Evolutionary conservation across 2,888 invertebrate species (phyloP), one percentile per base, ranked within the genome.

Genomic region (Mimumesa dahlbomi): DNA sequence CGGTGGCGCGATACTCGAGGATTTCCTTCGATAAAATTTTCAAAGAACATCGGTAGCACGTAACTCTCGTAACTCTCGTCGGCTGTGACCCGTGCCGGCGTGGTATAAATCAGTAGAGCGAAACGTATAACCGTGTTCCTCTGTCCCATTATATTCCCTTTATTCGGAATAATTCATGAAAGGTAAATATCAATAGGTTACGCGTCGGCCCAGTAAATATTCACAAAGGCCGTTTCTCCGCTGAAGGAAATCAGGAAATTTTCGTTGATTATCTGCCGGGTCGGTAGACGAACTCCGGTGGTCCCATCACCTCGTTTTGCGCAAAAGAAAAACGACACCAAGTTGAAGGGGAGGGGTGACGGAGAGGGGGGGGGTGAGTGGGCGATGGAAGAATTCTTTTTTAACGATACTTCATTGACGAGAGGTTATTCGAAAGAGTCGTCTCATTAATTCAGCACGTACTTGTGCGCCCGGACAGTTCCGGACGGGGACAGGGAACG

Each of bases 381-480:
- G n/a, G n/a, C n/a, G n/a, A n/a, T n/a, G 6, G 25, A 25, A 25
- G 7, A 3, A 25, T 25, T 25, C 62, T 73, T 71, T 72, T 76
- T 66, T 62, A 62, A 78, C 64, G 67, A 76, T 73, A 75, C 81
- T 78, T 66, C 59, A 79, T 75, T 45, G 66, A 62, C 61, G 58
- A 79, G 79, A 71, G 65, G 45, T 75, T 59, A 36, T 52, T 79
- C 64, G 61, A 67, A 63, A 72, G 78, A 73, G 66, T 77, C 81
- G 66, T 79, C 82, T 81, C 79, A 79, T 81, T 82, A 81, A 79
- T 80, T 75, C 78, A 68, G 73, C 72, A 72, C 74, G 79, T 79
- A 73, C 67, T 74, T 73, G 67, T 58, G 48, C 62, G 40, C 25
- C 21, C 40, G 57, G 13, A 52, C 25, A n/a, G n/a, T n/a, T n/a